Base-by-base conservation (phyloP, 2,888 invertebrate species). In the Cremastobaeus sp. region DNA sequence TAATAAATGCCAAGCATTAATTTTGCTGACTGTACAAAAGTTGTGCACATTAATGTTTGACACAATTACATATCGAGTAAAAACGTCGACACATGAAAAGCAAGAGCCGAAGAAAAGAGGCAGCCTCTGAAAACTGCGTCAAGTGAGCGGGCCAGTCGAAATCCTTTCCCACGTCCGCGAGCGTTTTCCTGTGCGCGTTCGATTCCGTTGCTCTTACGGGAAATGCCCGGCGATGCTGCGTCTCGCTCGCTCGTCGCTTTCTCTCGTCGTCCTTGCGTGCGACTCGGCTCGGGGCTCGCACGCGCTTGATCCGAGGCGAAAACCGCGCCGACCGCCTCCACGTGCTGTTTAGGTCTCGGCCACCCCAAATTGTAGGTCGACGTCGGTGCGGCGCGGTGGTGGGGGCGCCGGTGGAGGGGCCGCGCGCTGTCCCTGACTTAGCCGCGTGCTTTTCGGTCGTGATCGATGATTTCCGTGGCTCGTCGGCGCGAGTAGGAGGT, bases 291-390 rank as follows among this genome's bases (percentile, higher is more conserved):
- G 48, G 43, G 20, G n/a, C 69, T 77, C 78, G 82, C 82, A 81
- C 82, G 82, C 81, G 82, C 82, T 78, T 59, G 62, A 54, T 60
- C 9, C 12, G 72, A 50, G 3, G 3, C 32, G 14, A 83, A 85
- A 86, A 86, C 86, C 86, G 64, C 82, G 79, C 54, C 85, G 79
- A 60, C 85, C 68, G 79, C 86, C 86, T 86, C 86, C 86, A 86
- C 86, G 86, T 86, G 86, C 86, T 83, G 83, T 65, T 76, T 64
- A 74, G 76, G 76, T 79, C 77, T 83, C 80, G 75, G 79, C 75
- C 81, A 80, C 83, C 83, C 84, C 78, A 86, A 84, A 85, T 85
- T 85, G 85, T 85, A 85, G 86, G 86, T 84, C 83, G 84, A 79
- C 81, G 84, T 79, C 81, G 82, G 66, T 78, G 76, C 78, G 76